Base-by-base conservation (phyloP, 2,797 vertebrate species). In the Pipistrellus kuhlii region DNA sequence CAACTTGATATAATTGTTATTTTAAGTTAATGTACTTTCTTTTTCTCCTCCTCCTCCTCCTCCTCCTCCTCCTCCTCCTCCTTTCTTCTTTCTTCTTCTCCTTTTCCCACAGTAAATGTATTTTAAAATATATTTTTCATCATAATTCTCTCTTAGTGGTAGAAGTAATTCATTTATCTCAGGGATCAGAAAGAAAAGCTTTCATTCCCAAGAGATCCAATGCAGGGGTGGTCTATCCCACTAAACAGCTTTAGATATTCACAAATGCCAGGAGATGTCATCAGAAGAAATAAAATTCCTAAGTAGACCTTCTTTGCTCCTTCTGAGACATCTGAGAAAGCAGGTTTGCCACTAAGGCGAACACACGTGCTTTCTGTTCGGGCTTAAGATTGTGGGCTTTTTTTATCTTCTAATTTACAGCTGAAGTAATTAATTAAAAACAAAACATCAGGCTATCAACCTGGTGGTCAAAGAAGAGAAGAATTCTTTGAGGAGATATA, bases 281-380 rank as follows among this genome's bases (percentile, higher is more conserved):
- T 86, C 30, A 64, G 86, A 71, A 90, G 77, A 90, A 85, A 82
- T 51, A 68, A 68, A 88, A 92, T 41, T 89, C 69, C 48, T 38
- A 25, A 71, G n/a, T 12, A 57, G 41, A 46, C 8, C 51, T 69
- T 84, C 75, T 69, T 32, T 25, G 66, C 48, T 66, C n/a, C 25
- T 10, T 53, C 35, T 75, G 11, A 32, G 64, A 48, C 2, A 27
- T 13, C 17, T 23, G n/a, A 78, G 78, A 72, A 69, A 84, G 23
- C 46, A 59, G 59, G 8, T 51, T 77, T 77, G 41, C 78, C 30
- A 30, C 25, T 21, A 41, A 90, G 18, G 73, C 23, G 11, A 71
- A 57, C n/a, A 21, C n/a, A 21, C 32, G 9, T 73, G 12, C 59
- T 44, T 44, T 92, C 32, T 71, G 30, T 8, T 32, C 27, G 53